These are phyloP conservation scores for Tragopan temminckii DNA, from an alignment of 2,797 vertebrate species.

Conservation along the genomic window DNA sequence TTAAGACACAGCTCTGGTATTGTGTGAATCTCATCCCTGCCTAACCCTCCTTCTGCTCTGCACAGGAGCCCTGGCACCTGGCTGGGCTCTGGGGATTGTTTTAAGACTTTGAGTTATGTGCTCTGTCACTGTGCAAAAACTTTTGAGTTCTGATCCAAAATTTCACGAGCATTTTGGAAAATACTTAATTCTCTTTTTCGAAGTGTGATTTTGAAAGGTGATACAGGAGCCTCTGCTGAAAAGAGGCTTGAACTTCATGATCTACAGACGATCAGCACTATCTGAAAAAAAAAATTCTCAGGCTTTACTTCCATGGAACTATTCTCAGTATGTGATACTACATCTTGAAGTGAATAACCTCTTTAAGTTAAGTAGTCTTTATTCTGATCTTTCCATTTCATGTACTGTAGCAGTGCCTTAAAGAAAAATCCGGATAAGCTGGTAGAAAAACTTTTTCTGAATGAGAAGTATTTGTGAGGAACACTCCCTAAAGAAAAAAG, in stretches of 20 bases:
- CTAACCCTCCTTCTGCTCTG: not conserved
- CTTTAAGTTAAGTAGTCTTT: not conserved
- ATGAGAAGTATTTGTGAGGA: not conserved
- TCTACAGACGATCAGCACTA: not conserved
- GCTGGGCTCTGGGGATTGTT: not conserved
- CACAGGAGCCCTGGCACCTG: not conserved
- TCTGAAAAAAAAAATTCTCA: constrained; percentile 25
- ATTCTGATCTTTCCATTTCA: not conserved
- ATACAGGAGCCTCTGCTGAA: not conserved
- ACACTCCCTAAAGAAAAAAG: not conserved
- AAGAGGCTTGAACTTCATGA: constrained; percentile 2
- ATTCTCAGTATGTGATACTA: not conserved
- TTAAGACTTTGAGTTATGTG: not conserved
- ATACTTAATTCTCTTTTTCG: not conserved
- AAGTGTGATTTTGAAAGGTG: constrained; percentile 27
- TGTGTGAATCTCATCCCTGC: not conserved
- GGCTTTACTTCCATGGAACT: not conserved
- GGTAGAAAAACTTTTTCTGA: not conserved
- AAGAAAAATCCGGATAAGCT: not conserved
- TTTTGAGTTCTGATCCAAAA: not conserved
- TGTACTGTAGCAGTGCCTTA: not conserved
- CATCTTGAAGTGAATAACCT: constrained; percentile 3
- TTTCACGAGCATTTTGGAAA: constrained; percentile 4
- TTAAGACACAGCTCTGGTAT: not conserved
- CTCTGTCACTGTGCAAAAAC: not conserved